phyloP scores from a whole-genome alignment of 2,113 vertebrate genomes.

The Malurus cyaneus region DNA sequence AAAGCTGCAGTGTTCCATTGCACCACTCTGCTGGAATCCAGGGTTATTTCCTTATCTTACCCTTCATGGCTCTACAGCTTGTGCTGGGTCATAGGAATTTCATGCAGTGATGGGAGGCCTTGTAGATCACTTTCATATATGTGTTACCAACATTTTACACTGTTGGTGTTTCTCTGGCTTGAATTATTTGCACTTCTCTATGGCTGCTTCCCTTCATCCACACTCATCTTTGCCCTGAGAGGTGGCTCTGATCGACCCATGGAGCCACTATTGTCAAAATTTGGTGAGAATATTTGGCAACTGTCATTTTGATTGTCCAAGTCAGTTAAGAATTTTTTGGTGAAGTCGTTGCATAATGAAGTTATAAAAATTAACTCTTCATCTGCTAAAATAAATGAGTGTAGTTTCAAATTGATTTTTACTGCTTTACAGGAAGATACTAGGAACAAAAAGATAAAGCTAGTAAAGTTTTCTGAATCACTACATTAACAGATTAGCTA shows the following conservation, averaged over 20 bases:
- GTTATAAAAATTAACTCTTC: neutral
- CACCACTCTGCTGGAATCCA: neutral
- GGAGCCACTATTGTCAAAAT: neutral
- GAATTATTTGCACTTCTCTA: neutral
- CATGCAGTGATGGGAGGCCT: neutral
- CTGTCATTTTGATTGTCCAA: neutral
- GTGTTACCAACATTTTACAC: neutral
- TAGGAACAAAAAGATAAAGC: neutral
- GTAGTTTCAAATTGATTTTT: neutral
- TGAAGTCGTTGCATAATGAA: neutral
- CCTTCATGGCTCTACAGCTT: neutral
- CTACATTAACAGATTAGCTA: neutral
- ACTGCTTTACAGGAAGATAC: neutral
- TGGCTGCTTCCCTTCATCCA: neutral
- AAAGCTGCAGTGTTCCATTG: neutral
- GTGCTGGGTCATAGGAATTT: neutral
- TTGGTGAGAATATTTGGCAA: neutral
- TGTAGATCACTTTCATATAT: accelerated
- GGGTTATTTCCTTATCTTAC: neutral
- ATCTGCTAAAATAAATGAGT: neutral
- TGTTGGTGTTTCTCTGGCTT: neutral
- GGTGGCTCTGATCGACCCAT: neutral
- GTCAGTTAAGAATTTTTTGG: neutral
- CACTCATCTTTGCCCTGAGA: neutral
- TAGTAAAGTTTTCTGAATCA: neutral